Percentiles rank a stretch among this genome's conserved stretches.
Evolutionary conservation across 2,888 invertebrate species (phyloP).

Genomic region (Sphaerophoria rueppellii): DNA sequence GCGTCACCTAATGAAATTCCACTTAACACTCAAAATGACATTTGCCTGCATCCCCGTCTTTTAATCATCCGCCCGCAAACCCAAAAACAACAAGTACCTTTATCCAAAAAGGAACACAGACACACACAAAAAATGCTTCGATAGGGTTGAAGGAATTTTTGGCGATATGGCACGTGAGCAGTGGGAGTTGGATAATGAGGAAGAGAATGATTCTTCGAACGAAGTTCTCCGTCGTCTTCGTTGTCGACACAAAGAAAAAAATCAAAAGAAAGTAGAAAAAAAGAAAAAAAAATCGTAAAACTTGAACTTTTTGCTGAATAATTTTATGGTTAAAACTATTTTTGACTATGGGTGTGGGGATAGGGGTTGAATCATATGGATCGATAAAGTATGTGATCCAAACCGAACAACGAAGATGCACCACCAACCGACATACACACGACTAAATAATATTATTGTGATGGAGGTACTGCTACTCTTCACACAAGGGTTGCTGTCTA

Average conservation of each 20-base stretch:
- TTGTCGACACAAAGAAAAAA: conserved; percentile 21
- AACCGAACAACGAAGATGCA: conserved; percentile 18
- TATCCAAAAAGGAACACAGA: neutral
- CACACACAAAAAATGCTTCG: neutral
- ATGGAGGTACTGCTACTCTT: conserved; percentile 37
- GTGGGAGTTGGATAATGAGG: neutral
- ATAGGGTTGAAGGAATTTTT: conserved; percentile 41
- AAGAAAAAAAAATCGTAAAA: conserved; percentile 33
- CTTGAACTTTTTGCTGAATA: conserved; percentile 57
- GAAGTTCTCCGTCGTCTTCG: conserved; percentile 51
- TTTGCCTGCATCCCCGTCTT: conserved; percentile 42
- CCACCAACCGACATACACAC: neutral
- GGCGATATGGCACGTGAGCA: neutral
- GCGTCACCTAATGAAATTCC: conserved; percentile 73
- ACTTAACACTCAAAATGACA: conserved; percentile 72
- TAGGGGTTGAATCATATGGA: conserved; percentile 16
- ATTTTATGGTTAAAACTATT: conserved; percentile 65
- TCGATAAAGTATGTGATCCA: conserved; percentile 49
- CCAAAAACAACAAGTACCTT: conserved; percentile 29
- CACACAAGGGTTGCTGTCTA: conserved; percentile 18
- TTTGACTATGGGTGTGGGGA: neutral
- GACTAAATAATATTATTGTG: conserved; percentile 65
- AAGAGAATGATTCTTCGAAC: conserved; percentile 41
- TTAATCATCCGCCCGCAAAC: neutral
- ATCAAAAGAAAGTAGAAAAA: neutral